phyloP scores from a whole-genome alignment of 2,113 vertebrate species.

The Chitala chitala region DNA sequence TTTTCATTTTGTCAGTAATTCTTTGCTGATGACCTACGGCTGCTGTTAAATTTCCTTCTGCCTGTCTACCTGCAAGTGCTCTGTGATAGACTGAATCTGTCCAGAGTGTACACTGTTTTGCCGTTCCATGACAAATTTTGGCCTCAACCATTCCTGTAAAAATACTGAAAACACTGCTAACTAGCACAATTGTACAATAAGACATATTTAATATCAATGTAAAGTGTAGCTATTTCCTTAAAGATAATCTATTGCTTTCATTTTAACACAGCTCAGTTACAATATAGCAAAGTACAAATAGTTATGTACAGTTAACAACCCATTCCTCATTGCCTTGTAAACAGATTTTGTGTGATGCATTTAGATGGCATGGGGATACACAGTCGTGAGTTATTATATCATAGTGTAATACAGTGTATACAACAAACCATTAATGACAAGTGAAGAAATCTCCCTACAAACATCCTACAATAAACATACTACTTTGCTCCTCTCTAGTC shows the following conservation, averaged over 20 bases:
- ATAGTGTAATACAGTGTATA: background rate
- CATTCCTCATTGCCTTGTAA: slow-evolving; percentile 9
- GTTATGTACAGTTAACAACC: slow-evolving; percentile 6
- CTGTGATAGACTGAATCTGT: too few species aligned
- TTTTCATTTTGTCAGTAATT: too few species aligned
- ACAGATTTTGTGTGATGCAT: slow-evolving; percentile 10
- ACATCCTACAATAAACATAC: background rate
- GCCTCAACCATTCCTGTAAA: background rate
- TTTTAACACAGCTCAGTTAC: background rate
- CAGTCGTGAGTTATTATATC: slow-evolving; percentile 13
- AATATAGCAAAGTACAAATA: background rate
- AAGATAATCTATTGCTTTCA: background rate
- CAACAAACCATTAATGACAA: background rate
- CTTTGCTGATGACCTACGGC: too few species aligned
- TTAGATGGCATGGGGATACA: background rate
- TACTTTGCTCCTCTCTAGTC: background rate
- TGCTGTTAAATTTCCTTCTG: too few species aligned
- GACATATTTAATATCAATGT: too few species aligned
- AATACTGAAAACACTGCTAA: background rate
- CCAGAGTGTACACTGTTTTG: background rate
- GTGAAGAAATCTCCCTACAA: background rate
- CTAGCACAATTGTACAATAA: background rate
- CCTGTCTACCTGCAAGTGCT: too few species aligned
- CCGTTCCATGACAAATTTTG: too few species aligned
- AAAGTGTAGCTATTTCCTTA: too few species aligned